These are phyloP conservation scores for Rousettus madagascariensis DNA, from an alignment of 2,797 vertebrate species.

Conservation along the genomic window DNA sequence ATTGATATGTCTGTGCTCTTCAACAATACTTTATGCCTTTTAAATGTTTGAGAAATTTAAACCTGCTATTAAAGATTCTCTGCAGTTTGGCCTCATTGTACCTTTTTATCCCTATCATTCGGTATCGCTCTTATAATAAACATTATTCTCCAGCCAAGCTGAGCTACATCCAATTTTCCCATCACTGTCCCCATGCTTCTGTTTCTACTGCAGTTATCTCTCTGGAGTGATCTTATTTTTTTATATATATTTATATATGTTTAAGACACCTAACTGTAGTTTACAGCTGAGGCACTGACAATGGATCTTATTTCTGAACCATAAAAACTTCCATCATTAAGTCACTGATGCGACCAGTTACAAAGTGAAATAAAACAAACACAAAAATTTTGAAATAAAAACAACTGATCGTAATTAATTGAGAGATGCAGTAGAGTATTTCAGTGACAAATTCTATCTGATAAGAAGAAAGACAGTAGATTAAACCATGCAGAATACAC, in stretches of 20 bases:
- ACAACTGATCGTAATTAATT: not conserved
- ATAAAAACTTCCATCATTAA: conserved; percentile 15
- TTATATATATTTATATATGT: not conserved
- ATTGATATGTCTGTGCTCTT: not conserved
- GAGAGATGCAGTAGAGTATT: not conserved
- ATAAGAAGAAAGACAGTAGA: not conserved
- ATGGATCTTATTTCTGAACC: not conserved
- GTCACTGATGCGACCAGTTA: not conserved
- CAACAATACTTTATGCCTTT: not conserved
- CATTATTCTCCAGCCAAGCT: not conserved
- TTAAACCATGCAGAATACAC: not conserved
- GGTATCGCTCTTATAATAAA: not conserved
- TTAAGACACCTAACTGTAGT: not conserved
- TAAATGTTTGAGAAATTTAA: not conserved
- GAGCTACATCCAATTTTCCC: not conserved
- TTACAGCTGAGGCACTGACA: not conserved
- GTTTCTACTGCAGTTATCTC: not conserved
- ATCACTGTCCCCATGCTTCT: not conserved
- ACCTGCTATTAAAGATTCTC: not conserved
- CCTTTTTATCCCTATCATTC: not conserved
- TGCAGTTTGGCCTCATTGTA: not conserved
- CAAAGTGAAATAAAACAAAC: not conserved
- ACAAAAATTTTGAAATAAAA: not conserved
- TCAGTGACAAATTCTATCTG: not conserved
- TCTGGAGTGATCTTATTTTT: not conserved